Evolutionary conservation across 2,888 invertebrate genomes (phyloP).

Genomic region (Seira musarum): DNA sequence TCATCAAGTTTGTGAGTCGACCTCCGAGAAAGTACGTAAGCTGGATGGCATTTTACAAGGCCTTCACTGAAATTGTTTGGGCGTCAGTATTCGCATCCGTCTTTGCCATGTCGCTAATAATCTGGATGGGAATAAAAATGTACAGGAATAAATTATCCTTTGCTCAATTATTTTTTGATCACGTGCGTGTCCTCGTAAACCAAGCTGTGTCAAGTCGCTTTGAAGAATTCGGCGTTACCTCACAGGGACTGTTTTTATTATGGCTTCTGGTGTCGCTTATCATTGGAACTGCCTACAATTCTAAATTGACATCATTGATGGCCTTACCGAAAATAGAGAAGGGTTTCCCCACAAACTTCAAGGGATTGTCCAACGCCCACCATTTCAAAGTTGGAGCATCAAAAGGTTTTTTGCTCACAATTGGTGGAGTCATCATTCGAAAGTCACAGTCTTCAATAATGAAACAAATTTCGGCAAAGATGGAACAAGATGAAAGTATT

Average conservation of each 20-base stretch:
- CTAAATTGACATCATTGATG: conserved; percentile 38
- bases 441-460: conserved; percentile 11
- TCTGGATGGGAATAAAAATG: conserved; percentile 16
- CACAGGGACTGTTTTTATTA: too few relatives aligned
- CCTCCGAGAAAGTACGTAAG: conserved; percentile 1
- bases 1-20: conserved; percentile 35
- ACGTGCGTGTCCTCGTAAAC: too few relatives aligned
- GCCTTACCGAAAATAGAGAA: conserved; percentile 31
- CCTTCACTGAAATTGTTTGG: conserved; percentile 16
- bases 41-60: conserved; percentile 32
- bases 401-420: conserved; percentile 22
- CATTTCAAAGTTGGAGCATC: not conserved
- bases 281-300: conserved; percentile 31
- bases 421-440: conserved; percentile 39
- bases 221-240: too few relatives aligned
- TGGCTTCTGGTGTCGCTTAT: conserved; percentile 29
- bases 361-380: conserved; percentile 8
- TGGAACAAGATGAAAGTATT: conserved; percentile 21
- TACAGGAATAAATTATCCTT: too few relatives aligned
- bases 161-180: too few relatives aligned
- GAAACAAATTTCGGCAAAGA: conserved; percentile 21
- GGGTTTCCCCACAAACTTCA: conserved; percentile 31
- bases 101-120: not conserved
- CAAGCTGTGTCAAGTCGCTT: too few relatives aligned
- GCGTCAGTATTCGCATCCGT: not conserved